Evolutionary conservation across 2,113 vertebrate genomes (phyloP).

Genomic region (Melanocharis versteri): DNA sequence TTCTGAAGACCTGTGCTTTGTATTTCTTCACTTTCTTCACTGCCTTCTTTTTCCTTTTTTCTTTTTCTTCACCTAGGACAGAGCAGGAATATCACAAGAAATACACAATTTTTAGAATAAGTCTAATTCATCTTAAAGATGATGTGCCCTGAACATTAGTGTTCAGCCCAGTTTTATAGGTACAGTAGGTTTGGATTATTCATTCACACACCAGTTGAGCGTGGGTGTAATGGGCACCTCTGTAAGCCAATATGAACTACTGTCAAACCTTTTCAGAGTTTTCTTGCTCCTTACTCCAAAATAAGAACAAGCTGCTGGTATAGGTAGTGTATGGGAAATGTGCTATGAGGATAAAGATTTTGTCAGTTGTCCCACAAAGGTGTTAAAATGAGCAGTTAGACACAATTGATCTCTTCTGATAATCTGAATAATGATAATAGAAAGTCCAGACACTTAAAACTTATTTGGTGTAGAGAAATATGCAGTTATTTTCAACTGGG

Average conservation of each 20-base stretch:
- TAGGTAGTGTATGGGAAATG: not conserved
- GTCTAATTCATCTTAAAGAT: not conserved
- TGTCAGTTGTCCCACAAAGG: not conserved
- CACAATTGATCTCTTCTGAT: not conserved
- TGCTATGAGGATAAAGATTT: accelerated
- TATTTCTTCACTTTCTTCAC: not conserved
- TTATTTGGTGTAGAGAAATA: not conserved
- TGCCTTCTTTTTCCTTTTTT: not conserved
- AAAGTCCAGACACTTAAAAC: not conserved
- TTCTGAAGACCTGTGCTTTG: not conserved
- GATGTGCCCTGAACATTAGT: not conserved
- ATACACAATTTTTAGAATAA: not conserved
- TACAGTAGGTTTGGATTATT: not conserved
- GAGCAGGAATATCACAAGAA: not conserved
- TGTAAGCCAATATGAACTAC: not conserved
- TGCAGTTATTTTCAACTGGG: not conserved
- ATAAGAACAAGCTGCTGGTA: not conserved
- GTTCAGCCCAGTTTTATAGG: not conserved
- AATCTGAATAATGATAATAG: not conserved
- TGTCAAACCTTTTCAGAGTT: not conserved
- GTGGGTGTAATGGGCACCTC: not conserved
- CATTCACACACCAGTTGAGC: not conserved
- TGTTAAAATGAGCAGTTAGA: not conserved
- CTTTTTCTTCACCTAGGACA: not conserved
- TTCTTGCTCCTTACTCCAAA: not conserved